These are phyloP conservation scores for Shargacucullia verbasci DNA, from an alignment of 2,888 invertebrate species.

Conservation along the genomic window DNA sequence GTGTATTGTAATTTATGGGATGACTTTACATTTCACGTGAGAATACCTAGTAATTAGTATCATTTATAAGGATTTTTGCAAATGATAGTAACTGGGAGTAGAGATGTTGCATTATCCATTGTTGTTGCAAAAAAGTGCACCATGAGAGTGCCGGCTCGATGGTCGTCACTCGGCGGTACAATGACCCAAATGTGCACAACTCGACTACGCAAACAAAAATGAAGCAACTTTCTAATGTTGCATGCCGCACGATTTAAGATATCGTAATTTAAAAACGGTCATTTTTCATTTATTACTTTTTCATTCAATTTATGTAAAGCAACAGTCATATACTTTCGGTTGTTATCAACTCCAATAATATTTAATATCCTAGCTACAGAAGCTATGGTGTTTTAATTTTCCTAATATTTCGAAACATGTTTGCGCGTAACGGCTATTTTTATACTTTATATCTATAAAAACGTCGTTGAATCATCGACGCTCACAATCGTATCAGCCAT, in stretches of 20 bases:
- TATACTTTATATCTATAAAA: conserved; percentile 33
- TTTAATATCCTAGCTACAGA: not conserved
- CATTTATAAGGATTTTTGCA: conserved; percentile 26
- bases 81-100: conserved; percentile 14
- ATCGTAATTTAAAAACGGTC: conserved; percentile 56
- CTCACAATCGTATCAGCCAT: conserved; percentile 16
- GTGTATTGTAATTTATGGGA: conserved; percentile 32
- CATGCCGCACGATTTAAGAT: conserved; percentile 73
- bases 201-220: conserved; percentile 75
- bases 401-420: conserved; percentile 22
- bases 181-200: conserved; percentile 84
- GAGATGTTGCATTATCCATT: conserved; percentile 40
- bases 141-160: conserved; percentile 68
- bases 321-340: no score
- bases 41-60: conserved; percentile 11
- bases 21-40: conserved; percentile 10
- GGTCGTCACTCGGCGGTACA: conserved; percentile 62
- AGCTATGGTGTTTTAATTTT: conserved; percentile 12
- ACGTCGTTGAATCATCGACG: conserved; percentile 39
- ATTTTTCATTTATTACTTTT: conserved; percentile 19
- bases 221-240: conserved; percentile 83
- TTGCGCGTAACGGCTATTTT: conserved; percentile 33
- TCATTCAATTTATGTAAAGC: conserved; percentile 31
- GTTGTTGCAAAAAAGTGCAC: conserved; percentile 66
- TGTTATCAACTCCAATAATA: no score